Percentiles rank a stretch among this genome's conserved stretches.
phyloP scores from a whole-genome alignment of 1,140 invertebrate species.

The Monochamus saltuarius region DNA sequence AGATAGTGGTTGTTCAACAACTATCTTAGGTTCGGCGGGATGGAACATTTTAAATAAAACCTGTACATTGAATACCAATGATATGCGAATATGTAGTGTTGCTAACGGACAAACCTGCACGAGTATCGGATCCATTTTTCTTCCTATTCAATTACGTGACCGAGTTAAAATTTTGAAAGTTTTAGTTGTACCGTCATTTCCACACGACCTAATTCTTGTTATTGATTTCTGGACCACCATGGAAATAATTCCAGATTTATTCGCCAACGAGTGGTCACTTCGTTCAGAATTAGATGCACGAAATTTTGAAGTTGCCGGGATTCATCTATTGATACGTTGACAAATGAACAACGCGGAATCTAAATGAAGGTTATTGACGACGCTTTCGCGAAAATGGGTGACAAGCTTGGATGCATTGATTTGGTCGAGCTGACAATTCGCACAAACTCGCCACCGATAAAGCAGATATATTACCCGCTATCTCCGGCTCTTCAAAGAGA shows the following conservation, averaged over 20 bases:
- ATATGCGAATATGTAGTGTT: neutral
- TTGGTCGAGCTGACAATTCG: constrained; percentile 3
- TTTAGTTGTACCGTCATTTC: neutral
- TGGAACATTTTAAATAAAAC: neutral
- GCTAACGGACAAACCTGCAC: neutral
- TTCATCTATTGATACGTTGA: neutral
- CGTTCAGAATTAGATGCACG: neutral
- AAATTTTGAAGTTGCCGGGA: neutral
- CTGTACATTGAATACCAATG: no score
- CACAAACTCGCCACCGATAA: neutral
- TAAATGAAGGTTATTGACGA: neutral
- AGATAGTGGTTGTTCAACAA: neutral
- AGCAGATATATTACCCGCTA: constrained; percentile 14
- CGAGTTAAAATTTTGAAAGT: neutral
- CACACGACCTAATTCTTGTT: neutral
- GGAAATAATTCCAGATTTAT: neutral
- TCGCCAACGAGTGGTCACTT: neutral
- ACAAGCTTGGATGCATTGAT: constrained; percentile 6
- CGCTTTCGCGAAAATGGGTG: neutral
- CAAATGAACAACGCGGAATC: neutral
- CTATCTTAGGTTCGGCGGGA: neutral
- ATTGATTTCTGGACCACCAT: constrained; percentile 11
- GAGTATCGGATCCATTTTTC: neutral
- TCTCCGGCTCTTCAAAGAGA: constrained; percentile 11
- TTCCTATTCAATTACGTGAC: neutral